Percentiles rank a stretch among this genome's conserved stretches.
phyloP scores from a whole-genome alignment of 2,113 vertebrate genomes.

The Callaeas wilsoni region DNA sequence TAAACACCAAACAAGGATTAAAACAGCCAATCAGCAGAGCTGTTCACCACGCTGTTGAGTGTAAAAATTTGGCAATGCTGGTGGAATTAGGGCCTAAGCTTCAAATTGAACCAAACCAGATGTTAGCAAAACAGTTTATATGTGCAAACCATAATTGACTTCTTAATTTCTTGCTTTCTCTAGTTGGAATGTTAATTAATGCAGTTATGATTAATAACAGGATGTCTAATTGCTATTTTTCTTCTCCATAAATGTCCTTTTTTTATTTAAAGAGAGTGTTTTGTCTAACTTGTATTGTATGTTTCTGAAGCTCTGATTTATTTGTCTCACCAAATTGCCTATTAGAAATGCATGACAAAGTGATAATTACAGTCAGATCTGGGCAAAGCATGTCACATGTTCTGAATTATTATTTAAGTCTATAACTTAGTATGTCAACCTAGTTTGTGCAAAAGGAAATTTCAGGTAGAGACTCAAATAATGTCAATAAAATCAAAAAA shows the following conservation, averaged over 20 bases:
- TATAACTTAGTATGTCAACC: background rate
- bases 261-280: background rate
- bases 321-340: background rate
- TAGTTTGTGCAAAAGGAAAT: background rate
- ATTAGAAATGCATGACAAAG: background rate
- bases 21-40: background rate
- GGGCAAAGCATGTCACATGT: background rate
- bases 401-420: background rate
- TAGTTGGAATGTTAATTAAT: slow-evolving; percentile 7
- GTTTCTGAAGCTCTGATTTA: background rate
- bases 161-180: background rate
- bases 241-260: background rate
- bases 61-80: background rate
- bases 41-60: background rate
- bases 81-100: background rate
- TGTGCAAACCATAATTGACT: background rate
- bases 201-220: background rate
- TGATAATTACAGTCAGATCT: background rate
- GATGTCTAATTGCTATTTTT: background rate
- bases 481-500: background rate
- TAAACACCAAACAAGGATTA: background rate
- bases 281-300: background rate
- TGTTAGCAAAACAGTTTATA: background rate
- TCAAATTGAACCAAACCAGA: background rate
- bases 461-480: background rate